Conservation (phyloP, 2,797 vertebrate genomes). For the Otolemur crassicaudatus region DNA sequence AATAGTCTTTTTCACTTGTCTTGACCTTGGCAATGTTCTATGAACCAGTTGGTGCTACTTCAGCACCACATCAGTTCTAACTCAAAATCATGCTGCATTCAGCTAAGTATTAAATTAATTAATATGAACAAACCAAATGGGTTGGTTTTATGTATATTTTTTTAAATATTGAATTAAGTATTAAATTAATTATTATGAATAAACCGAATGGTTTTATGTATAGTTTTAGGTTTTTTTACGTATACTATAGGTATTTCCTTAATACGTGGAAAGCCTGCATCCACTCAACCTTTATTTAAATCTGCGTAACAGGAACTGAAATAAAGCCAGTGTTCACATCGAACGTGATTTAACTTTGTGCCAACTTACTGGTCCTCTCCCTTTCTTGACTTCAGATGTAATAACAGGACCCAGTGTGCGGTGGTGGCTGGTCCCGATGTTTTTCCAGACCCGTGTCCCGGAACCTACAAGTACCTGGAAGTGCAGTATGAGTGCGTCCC, state of each 20-base stretch:
- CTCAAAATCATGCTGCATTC: not conserved
- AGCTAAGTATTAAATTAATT: not conserved
- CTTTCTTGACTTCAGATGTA: conserved; percentile 92
- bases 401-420: conserved; percentile 98
- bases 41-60: not conserved
- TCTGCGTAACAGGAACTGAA: not conserved
- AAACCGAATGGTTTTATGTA: not conserved
- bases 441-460: conserved; percentile 97
- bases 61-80: not conserved
- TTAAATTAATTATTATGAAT: not conserved
- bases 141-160: not conserved
- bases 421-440: conserved; percentile 98
- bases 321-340: not conserved
- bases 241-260: not conserved
- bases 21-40: not conserved
- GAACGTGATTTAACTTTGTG: not conserved
- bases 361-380: not conserved
- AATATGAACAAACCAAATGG: not conserved
- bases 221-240: not conserved
- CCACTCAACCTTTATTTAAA: not conserved
- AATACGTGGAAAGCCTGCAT: not conserved
- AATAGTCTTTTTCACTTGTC: not conserved
- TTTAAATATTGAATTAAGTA: not conserved
- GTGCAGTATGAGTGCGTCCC: conserved; percentile 99
- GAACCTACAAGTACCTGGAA: conserved; percentile 98